Percentiles rank a stretch among this genome's conserved stretches.
phyloP scores from a whole-genome alignment of 1,140 invertebrate genomes.

The Drosophila hydei region DNA sequence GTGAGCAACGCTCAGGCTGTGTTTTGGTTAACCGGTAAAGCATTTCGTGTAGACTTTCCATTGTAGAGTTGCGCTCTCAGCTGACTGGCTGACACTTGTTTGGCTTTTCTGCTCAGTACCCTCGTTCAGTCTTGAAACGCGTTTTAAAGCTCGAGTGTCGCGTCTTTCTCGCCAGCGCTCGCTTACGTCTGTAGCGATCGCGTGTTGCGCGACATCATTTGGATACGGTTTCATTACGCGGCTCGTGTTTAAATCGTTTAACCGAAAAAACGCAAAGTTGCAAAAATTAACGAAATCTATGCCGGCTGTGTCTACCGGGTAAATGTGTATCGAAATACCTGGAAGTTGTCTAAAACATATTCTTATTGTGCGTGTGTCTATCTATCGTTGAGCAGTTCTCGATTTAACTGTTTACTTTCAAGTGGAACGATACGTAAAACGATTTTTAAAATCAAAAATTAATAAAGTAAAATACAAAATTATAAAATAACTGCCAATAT shows the following conservation, averaged over 20 bases:
- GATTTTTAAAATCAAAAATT: neutral
- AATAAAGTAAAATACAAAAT: neutral
- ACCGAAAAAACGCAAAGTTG: conserved; percentile 45
- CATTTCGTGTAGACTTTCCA: conserved; percentile 47
- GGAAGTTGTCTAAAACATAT: no score
- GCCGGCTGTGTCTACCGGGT: conserved; percentile 18
- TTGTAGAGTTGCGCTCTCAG: conserved; percentile 57
- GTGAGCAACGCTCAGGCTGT: conserved; percentile 2
- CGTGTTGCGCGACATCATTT: conserved; percentile 41
- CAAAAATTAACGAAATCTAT: conserved; percentile 44
- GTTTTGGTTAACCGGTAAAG: conserved; percentile 55
- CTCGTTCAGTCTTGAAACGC: conserved; percentile 62
- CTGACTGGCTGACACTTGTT: conserved; percentile 63
- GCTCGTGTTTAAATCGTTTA: conserved; percentile 32
- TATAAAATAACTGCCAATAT: neutral
- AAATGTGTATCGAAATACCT: conserved; percentile 53
- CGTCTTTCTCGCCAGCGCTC: conserved; percentile 23
- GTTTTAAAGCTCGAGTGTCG: conserved; percentile 63
- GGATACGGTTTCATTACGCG: conserved; percentile 65
- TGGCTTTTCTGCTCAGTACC: conserved; percentile 52
- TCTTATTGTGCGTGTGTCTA: neutral
- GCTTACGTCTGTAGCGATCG: conserved; percentile 26
- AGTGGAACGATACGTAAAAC: conserved; percentile 11
- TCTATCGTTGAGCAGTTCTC: no score
- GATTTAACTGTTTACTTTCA: conserved; percentile 7